Conservation (phyloP, 2,113 vertebrate species). For the Rhinopomastus cyanomelas region DNA sequence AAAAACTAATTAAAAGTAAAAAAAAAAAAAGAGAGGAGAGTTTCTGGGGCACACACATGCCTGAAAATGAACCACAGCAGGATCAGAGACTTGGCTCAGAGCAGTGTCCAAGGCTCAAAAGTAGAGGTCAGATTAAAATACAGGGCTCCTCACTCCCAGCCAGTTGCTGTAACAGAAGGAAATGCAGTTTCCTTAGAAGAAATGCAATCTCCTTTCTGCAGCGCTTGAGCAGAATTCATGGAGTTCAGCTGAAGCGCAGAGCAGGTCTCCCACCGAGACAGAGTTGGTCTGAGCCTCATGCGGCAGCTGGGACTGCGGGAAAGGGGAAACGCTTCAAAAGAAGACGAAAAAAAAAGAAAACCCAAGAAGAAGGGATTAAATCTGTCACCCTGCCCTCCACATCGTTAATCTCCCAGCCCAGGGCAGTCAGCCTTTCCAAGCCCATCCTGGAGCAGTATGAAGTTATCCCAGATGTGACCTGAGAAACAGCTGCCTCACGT, state of each 20-base stretch:
- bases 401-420: neutral
- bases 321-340: neutral
- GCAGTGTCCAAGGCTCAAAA: neutral
- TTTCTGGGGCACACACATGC: slow-evolving; percentile 47
- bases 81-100: slow-evolving; percentile 55
- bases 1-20: slow-evolving; percentile 40
- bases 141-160: neutral
- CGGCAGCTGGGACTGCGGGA: neutral
- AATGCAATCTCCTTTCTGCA: slow-evolving; percentile 22
- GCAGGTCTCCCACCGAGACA: neutral
- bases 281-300: accelerated
- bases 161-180: neutral
- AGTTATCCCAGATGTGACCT: neutral
- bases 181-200: slow-evolving; percentile 45
- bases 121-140: neutral
- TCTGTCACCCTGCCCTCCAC: neutral
- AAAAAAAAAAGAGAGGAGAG: neutral
- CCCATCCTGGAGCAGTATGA: accelerated
- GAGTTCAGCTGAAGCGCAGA: neutral
- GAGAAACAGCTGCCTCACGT: neutral
- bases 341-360: neutral
- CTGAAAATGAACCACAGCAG: slow-evolving; percentile 45
- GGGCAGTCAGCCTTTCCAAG: neutral
- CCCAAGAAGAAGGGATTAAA: neutral
- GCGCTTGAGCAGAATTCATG: neutral